A percentile compares a stretch with the other conserved stretches of the same genome.
phyloP scores from a whole-genome alignment of 1,140 invertebrate species.

The Lasioglossum albipes region DNA sequence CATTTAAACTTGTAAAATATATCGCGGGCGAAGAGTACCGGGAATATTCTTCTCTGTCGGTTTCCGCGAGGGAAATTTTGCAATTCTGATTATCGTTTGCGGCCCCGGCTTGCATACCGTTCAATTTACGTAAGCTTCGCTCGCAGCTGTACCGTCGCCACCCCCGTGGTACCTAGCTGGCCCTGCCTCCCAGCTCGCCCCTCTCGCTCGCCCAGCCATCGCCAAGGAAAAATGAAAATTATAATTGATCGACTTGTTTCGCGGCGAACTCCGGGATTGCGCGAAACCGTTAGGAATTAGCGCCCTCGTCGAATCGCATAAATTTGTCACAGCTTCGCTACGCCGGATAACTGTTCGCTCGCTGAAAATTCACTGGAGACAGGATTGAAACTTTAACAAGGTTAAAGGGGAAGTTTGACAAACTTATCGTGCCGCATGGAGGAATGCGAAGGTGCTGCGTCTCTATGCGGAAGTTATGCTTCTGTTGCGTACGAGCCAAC shows the following conservation, averaged over 20 bases:
- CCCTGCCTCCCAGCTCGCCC: background rate
- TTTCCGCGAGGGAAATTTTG: slow-evolving; percentile 31
- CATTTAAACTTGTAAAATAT: slow-evolving; percentile 22
- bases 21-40: slow-evolving; percentile 8
- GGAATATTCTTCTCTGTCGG: slow-evolving; percentile 35
- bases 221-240: background rate
- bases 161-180: too few species aligned
- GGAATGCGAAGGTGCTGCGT: background rate
- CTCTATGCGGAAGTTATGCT: background rate
- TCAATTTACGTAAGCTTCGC: slow-evolving; percentile 33
- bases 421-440: background rate
- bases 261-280: background rate
- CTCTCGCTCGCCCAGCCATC: too few species aligned
- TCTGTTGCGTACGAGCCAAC: background rate
- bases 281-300: slow-evolving; percentile 20
- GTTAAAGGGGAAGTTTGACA: background rate
- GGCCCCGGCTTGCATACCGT: slow-evolving; percentile 6
- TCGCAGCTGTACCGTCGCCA: background rate
- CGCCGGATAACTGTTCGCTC: background rate
- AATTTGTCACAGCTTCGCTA: slow-evolving; percentile 6
- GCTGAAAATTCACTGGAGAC: background rate
- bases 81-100: slow-evolving; percentile 41
- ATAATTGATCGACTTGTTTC: slow-evolving; percentile 25
- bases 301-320: background rate
- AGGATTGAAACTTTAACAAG: background rate